These are phyloP conservation scores for Glaucopsyche alexis DNA, from an alignment of 2,888 invertebrate species.

Conservation along the genomic window DNA sequence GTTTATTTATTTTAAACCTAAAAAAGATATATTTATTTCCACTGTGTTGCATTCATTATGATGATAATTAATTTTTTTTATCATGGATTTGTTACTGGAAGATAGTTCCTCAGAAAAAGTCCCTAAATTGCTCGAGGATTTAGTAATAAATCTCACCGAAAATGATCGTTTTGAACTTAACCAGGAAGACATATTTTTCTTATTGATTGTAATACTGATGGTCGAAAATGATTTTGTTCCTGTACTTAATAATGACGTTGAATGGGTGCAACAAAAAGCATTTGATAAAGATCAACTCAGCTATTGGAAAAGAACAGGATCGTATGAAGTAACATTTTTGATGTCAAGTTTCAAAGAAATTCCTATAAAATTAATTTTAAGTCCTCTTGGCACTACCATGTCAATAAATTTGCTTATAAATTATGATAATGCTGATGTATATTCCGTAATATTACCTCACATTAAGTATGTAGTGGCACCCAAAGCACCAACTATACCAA, in stretches of 20 bases:
- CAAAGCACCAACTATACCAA: conserved; percentile 57
- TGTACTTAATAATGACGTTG: conserved; percentile 44
- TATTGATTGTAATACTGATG: conserved; percentile 59
- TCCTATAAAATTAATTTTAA: conserved; percentile 58
- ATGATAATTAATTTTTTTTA: neutral
- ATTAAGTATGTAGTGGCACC: conserved; percentile 64
- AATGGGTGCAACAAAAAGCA: conserved; percentile 42
- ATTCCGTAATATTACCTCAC: conserved; percentile 63
- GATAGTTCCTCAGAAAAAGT: conserved; percentile 60
- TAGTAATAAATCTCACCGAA: conserved; percentile 49
- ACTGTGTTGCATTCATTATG: neutral
- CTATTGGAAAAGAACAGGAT: conserved; percentile 54
- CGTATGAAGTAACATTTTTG: conserved; percentile 55
- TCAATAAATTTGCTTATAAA: conserved; percentile 60
- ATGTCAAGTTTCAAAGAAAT: conserved; percentile 54
- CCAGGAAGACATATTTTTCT: conserved; percentile 63
- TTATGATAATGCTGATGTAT: conserved; percentile 60
- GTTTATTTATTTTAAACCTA: neutral
- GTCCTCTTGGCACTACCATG: conserved; percentile 57
- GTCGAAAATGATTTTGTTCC: conserved; percentile 64
- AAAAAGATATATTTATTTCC: neutral
- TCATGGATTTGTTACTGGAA: conserved; percentile 48
- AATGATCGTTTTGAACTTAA: conserved; percentile 50
- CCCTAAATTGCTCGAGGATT: conserved; percentile 52
- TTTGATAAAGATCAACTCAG: conserved; percentile 48